Conservation (phyloP, 1,140 invertebrate species). For the Caenorhabditis remanei region DNA sequence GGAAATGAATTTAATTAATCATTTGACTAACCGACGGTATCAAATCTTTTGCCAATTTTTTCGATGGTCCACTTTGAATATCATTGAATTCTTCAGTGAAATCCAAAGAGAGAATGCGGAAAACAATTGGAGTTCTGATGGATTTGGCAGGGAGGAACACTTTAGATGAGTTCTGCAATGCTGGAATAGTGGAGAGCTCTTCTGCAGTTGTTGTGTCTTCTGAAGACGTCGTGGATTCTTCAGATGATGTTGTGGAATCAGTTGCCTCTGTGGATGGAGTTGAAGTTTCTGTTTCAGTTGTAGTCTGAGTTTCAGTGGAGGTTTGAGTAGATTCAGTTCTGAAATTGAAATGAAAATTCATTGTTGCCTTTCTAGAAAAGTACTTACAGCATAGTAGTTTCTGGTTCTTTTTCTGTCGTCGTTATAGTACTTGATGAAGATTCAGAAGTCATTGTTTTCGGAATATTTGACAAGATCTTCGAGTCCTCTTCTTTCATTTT, state of each 20-base stretch:
- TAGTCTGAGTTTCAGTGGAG: neutral
- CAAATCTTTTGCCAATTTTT: constrained; percentile 34
- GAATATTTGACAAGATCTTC: constrained; percentile 14
- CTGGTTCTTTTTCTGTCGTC: neutral
- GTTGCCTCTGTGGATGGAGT: neutral
- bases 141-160: constrained; percentile 28
- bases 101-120: constrained; percentile 20
- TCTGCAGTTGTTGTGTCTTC: neutral
- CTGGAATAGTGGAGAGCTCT: constrained; percentile 18
- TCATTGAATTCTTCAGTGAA: constrained; percentile 25
- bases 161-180: constrained; percentile 29
- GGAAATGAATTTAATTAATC: too few relatives aligned
- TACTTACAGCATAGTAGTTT: neutral
- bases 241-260: neutral
- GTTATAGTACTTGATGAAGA: neutral
- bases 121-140: constrained; percentile 4
- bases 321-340: neutral
- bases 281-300: neutral
- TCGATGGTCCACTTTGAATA: constrained; percentile 34
- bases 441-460: neutral
- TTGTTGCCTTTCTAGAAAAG: too few relatives aligned
- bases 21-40: neutral
- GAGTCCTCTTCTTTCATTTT: constrained; percentile 42
- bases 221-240: neutral
- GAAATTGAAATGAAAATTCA: neutral